Percentiles rank a stretch among this genome's conserved stretches.
phyloP scores from a whole-genome alignment of 2,888 invertebrate genomes.

The Seira sanloemensis region DNA sequence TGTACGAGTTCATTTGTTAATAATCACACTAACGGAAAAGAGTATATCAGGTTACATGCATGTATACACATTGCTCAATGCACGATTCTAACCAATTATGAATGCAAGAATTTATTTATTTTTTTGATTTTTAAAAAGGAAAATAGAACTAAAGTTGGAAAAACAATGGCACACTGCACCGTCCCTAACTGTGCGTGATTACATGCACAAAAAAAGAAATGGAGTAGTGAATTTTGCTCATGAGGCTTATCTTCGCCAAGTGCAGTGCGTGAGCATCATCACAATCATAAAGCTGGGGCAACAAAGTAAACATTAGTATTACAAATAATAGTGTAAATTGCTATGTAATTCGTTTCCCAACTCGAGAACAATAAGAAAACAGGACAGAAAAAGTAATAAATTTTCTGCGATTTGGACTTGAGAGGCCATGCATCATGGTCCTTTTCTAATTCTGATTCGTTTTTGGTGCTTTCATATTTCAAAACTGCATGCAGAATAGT shows the following conservation, averaged over 20 bases:
- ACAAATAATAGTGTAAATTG: constrained; percentile 20
- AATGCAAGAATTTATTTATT: neutral
- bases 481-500: no score
- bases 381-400: constrained; percentile 10
- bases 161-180: no score
- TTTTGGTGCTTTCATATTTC: neutral
- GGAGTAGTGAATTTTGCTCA: constrained; percentile 2
- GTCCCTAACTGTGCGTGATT: neutral
- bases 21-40: no score
- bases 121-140: constrained; percentile 1
- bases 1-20: no score
- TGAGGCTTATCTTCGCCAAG: constrained; percentile 4
- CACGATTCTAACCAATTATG: neutral
- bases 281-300: constrained; percentile 2
- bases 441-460: neutral
- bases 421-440: constrained; percentile 10
- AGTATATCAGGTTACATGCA: no score
- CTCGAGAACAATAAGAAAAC: neutral
- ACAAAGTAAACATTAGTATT: constrained; percentile 7
- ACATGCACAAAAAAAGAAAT: neutral
- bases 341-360: constrained; percentile 2
- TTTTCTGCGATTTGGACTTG: neutral
- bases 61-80: no score
- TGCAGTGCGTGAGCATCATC: constrained; percentile 13
- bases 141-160: neutral